Percentiles rank a stretch among this genome's conserved stretches.
Evolutionary conservation across 2,797 vertebrate genomes (phyloP).

Genomic region (Tiaroga cobitis): DNA sequence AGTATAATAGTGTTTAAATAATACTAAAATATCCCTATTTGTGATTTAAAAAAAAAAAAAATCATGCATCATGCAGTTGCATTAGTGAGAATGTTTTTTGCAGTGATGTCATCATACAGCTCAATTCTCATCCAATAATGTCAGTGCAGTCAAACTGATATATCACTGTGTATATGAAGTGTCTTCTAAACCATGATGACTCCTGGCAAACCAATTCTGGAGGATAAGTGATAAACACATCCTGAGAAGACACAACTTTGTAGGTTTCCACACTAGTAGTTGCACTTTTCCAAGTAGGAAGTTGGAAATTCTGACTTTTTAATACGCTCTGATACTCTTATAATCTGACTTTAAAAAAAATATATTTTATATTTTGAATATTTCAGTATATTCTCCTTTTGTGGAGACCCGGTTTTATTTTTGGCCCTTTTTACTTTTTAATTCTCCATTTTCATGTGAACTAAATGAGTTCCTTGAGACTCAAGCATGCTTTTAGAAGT

Average conservation of each 20-base stretch:
- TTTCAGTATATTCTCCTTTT: not conserved
- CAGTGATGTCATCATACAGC: not conserved
- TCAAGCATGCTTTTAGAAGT: constrained; percentile 23
- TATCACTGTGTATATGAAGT: not conserved
- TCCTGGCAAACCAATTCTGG: not conserved
- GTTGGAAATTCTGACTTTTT: not conserved
- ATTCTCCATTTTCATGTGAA: not conserved
- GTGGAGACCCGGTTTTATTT: not conserved
- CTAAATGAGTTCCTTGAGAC: constrained; percentile 10
- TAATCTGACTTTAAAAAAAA: no score
- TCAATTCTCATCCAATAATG: not conserved
- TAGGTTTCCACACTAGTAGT: not conserved
- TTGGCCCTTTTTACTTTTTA: not conserved
- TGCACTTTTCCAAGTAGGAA: not conserved
- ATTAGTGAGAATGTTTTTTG: not conserved
- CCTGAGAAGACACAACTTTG: not conserved
- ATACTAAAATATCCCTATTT: not conserved
- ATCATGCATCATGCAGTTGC: not conserved
- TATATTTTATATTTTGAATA: not conserved
- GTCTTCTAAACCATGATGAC: not conserved
- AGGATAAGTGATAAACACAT: not conserved
- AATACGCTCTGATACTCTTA: no score
- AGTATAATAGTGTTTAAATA: not conserved
- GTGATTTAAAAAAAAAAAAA: not conserved
- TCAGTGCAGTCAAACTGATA: not conserved